phyloP scores from a whole-genome alignment of 1,140 invertebrate genomes.

The Cecropterus lyciades region DNA sequence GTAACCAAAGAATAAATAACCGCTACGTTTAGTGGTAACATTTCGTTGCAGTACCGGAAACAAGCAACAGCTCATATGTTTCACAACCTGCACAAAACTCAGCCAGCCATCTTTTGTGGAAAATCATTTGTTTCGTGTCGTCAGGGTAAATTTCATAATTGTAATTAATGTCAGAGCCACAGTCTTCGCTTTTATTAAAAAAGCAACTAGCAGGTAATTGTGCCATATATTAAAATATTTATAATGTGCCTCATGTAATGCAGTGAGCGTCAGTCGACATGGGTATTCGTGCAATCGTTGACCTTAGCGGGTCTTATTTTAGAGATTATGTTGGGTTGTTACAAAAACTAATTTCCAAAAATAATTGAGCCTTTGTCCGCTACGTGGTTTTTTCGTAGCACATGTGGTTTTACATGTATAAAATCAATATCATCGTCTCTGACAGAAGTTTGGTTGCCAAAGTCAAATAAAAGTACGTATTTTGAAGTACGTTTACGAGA shows the following conservation, averaged over 20 bases:
- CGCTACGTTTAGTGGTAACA: slow-evolving; percentile 50
- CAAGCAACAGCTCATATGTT: slow-evolving; percentile 81
- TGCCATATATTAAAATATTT: slow-evolving; percentile 53
- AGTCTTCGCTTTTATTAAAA: slow-evolving; percentile 96
- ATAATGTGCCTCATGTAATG: slow-evolving; percentile 45
- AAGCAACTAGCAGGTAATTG: slow-evolving; percentile 96
- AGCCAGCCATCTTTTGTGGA: slow-evolving; percentile 86
- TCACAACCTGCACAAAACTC: slow-evolving; percentile 83
- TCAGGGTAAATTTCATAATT: slow-evolving; percentile 87
- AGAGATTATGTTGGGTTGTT: slow-evolving; percentile 53
- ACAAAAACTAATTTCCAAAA: slow-evolving; percentile 34
- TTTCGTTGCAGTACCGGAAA: slow-evolving; percentile 62
- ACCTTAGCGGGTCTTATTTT: slow-evolving; percentile 75
- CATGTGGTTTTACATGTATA: slow-evolving; percentile 37
- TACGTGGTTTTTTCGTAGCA: not conserved
- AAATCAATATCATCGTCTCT: slow-evolving; percentile 74
- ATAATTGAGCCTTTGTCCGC: not conserved
- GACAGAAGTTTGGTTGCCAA: slow-evolving; percentile 64
- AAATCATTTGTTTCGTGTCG: slow-evolving; percentile 86
- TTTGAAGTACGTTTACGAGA: slow-evolving; percentile 35
- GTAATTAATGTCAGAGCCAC: slow-evolving; percentile 96
- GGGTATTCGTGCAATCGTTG: slow-evolving; percentile 74
- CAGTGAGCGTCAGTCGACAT: slow-evolving; percentile 60
- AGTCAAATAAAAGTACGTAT: slow-evolving; percentile 46
- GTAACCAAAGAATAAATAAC: slow-evolving; percentile 2